These are phyloP conservation scores for Bolinopsis microptera DNA, from an alignment of 37 sponge, comb jelly and placozoan genomes.

Conservation along the genomic window DNA sequence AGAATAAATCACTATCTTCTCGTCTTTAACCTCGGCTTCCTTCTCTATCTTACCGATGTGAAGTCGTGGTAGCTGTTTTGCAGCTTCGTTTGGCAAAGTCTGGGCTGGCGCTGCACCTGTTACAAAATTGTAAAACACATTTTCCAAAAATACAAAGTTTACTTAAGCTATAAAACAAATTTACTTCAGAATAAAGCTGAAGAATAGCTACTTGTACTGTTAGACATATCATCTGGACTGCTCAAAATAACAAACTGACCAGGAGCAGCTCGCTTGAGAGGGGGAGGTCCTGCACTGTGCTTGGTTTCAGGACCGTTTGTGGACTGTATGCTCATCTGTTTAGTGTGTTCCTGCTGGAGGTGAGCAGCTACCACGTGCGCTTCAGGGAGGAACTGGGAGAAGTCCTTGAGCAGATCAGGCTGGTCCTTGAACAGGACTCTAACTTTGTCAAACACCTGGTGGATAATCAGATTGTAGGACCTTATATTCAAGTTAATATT, in stretches of 20 bases:
- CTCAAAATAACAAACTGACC: no score
- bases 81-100: neutral
- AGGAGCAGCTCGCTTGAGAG: slow-evolving; percentile 24
- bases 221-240: no score
- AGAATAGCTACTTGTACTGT: no score
- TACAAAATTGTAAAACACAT: no score
- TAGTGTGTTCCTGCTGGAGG: slow-evolving; percentile 33
- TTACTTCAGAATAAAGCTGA: no score
- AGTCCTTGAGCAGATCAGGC: slow-evolving; percentile 87
- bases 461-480: no score
- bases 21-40: slow-evolving; percentile 13
- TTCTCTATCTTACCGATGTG: slow-evolving; percentile 33
- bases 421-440: slow-evolving; percentile 83
- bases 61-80: slow-evolving; percentile 1
- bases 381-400: slow-evolving; percentile 94
- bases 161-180: no score
- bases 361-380: slow-evolving; percentile 62
- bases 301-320: slow-evolving; percentile 37
- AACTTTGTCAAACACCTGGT: slow-evolving; percentile 76
- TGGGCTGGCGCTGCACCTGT: neutral
- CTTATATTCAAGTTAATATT: slow-evolving; percentile 1
- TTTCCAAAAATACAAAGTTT: no score
- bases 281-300: slow-evolving; percentile 36
- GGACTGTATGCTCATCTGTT: neutral
- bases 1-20: slow-evolving; percentile 42